These are phyloP conservation scores for Notolabrus celidotus DNA, from an alignment of 2,797 vertebrate species.

Conservation along the genomic window DNA sequence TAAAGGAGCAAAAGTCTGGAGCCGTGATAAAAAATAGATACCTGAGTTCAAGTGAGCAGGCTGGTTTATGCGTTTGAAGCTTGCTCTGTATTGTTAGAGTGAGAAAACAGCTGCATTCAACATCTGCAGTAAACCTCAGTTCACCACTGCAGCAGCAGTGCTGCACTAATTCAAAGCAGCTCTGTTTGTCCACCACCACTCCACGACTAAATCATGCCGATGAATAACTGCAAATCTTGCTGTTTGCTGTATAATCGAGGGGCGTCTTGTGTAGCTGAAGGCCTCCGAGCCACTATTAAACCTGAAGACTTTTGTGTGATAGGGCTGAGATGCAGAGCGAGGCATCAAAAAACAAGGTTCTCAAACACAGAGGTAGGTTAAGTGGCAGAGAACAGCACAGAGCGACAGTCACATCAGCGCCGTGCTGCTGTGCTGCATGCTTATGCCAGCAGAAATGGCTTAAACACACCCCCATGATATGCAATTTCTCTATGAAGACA, in stretches of 20 bases:
- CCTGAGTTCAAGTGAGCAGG: constrained; percentile 41
- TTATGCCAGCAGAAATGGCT: constrained; percentile 88
- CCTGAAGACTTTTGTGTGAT: constrained; percentile 49
- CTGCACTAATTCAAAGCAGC: constrained; percentile 78
- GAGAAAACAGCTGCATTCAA: constrained; percentile 46
- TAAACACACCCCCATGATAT: constrained; percentile 86
- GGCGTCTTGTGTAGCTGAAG: constrained; percentile 58
- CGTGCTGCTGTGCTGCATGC: constrained; percentile 72
- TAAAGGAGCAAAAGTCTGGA: constrained; percentile 31
- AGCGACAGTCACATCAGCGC: constrained; percentile 66
- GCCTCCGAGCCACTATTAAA: constrained; percentile 79
- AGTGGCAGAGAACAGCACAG: constrained; percentile 73
- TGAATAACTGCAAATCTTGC: constrained; percentile 75
- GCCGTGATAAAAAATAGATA: constrained; percentile 68
- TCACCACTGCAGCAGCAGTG: constrained; percentile 21
- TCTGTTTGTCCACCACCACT: constrained; percentile 69
- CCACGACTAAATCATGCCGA: constrained; percentile 68
- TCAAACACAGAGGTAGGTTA: constrained; percentile 77
- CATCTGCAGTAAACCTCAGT: constrained; percentile 55
- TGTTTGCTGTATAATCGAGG: constrained; percentile 67
- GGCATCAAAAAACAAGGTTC: constrained; percentile 71
- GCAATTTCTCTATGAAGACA: constrained; percentile 82
- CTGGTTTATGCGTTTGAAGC: constrained; percentile 38
- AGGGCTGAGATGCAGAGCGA: constrained; percentile 41
- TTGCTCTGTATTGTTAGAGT: constrained; percentile 41